A percentile compares a stretch with the other conserved stretches of the same genome.
Conservation (phyloP, 2,888 invertebrate species). For the Nemurella pictetii region DNA sequence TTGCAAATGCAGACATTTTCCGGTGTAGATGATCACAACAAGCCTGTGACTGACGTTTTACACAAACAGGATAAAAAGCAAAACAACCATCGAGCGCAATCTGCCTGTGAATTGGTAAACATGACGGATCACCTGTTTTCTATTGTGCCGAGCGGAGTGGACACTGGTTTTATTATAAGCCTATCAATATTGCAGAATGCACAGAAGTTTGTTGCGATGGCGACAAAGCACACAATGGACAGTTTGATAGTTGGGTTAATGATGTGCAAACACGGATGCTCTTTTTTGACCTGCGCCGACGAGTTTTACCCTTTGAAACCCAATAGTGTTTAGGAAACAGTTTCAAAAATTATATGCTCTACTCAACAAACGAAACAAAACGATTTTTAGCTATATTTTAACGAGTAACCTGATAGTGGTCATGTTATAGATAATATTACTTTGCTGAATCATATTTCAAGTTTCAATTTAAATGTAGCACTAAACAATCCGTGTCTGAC, state of each 20-base stretch:
- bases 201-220: neutral
- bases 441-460: too few species aligned
- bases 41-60: neutral
- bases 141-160: neutral
- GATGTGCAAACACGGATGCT: neutral
- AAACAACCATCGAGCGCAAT: neutral
- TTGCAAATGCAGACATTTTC: too few species aligned
- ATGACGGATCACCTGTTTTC: neutral
- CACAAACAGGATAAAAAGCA: too few species aligned
- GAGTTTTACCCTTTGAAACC: neutral
- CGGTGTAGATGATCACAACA: too few species aligned
- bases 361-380: neutral
- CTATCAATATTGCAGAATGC: neutral
- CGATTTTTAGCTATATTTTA: too few species aligned
- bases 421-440: too few species aligned
- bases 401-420: too few species aligned
- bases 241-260: neutral
- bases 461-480: too few species aligned
- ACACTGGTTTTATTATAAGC: neutral
- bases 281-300: neutral
- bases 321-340: too few species aligned
- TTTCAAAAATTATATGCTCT: neutral
- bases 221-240: neutral
- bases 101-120: neutral
- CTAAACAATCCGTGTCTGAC: too few species aligned